These are phyloP conservation scores for Pogonus chalceus DNA, from an alignment of 1,140 invertebrate genomes.

Conservation along the genomic window DNA sequence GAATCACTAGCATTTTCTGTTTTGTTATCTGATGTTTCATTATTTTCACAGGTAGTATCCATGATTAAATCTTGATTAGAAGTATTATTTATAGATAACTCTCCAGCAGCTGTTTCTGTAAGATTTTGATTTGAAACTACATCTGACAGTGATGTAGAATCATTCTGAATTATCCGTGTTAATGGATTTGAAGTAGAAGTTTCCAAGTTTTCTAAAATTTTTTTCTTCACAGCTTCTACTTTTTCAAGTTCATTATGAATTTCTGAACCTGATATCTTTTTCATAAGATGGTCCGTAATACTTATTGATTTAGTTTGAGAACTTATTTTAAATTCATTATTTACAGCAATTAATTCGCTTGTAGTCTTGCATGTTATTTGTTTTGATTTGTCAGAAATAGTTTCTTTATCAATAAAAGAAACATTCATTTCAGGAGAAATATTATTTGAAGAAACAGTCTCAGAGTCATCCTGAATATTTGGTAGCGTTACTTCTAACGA, in stretches of 20 bases:
- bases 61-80: not conserved
- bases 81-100: not conserved
- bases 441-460: not conserved
- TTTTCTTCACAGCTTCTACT: not conserved
- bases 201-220: not conserved
- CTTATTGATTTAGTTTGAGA: slow-evolving; percentile 20
- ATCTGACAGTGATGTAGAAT: too few species aligned
- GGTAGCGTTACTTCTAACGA: slow-evolving; percentile 22
- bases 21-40: slow-evolving; percentile 10
- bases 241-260: not conserved
- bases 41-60: slow-evolving; percentile 7
- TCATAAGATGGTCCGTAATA: slow-evolving; percentile 26
- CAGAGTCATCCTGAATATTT: slow-evolving; percentile 9
- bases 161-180: too few species aligned
- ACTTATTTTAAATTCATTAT: slow-evolving; percentile 9
- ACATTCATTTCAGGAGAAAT: not conserved
- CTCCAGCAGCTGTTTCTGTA: too few species aligned
- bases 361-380: slow-evolving; percentile 21
- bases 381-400: slow-evolving; percentile 13
- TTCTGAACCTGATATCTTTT: slow-evolving; percentile 7
- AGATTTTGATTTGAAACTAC: too few species aligned
- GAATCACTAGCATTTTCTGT: not conserved
- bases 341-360: slow-evolving; percentile 4
- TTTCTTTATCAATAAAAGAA: not conserved
- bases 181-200: not conserved